phyloP scores from a whole-genome alignment of 1,140 invertebrate species.

The Brachionus plicatilis region DNA sequence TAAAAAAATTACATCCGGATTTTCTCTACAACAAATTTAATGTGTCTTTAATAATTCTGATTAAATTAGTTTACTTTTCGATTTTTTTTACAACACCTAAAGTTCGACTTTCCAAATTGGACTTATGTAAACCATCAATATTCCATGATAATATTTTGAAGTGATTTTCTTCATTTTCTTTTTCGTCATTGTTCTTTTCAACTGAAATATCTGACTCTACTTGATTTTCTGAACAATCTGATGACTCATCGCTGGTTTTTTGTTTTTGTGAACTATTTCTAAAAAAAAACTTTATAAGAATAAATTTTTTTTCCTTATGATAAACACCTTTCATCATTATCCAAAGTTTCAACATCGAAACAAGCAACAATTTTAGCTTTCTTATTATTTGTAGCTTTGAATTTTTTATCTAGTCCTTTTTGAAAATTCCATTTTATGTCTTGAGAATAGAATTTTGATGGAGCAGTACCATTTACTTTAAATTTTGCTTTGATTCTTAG shows the following conservation, averaged over 20 bases:
- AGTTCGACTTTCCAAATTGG: constrained; percentile 58
- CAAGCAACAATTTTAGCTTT: constrained; percentile 40
- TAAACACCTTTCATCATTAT: constrained; percentile 1
- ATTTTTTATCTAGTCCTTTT: constrained; percentile 57
- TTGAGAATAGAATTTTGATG: constrained; percentile 61
- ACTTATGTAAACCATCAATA: constrained; percentile 62
- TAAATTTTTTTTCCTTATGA: not conserved
- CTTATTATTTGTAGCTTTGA: constrained; percentile 46
- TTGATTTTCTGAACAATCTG: not conserved
- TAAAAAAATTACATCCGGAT: constrained; percentile 62
- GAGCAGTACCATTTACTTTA: constrained; percentile 59
- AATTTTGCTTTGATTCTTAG: too few species aligned
- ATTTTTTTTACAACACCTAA: constrained; percentile 59
- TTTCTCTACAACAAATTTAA: constrained; percentile 52
- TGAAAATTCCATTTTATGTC: constrained; percentile 60
- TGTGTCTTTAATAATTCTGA: not conserved
- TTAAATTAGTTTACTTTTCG: constrained; percentile 52
- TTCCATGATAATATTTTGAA: constrained; percentile 60
- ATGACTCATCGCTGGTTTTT: not conserved
- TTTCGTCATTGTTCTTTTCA: not conserved
- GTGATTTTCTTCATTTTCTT: not conserved
- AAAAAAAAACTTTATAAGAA: not conserved
- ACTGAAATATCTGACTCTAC: not conserved
- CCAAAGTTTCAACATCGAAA: constrained; percentile 12
- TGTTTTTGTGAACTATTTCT: not conserved